Conservation (phyloP, 2,113 vertebrate genomes). For the Plectropomus leopardus region DNA sequence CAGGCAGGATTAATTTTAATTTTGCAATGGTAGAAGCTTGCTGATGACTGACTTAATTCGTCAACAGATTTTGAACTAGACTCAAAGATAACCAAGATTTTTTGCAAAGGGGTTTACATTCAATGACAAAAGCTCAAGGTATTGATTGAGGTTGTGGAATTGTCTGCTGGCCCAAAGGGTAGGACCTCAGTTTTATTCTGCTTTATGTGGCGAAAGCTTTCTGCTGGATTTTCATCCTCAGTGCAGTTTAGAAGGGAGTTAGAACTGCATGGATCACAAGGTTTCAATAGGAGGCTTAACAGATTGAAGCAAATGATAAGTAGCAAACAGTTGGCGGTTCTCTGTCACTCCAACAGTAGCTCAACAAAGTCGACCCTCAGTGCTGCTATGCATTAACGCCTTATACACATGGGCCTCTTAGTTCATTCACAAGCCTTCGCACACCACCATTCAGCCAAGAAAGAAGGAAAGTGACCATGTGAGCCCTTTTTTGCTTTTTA, state of each 20-base stretch:
- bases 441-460: too few species aligned
- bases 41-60: not conserved
- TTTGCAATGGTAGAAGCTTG: not conserved
- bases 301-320: too few species aligned
- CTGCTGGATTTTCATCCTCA: not conserved
- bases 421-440: too few species aligned
- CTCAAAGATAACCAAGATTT: not conserved
- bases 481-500: too few species aligned
- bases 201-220: not conserved
- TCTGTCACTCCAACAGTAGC: too few species aligned
- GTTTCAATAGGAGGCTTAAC: not conserved
- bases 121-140: not conserved
- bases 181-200: not conserved
- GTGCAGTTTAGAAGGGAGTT: not conserved
- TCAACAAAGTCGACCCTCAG: too few species aligned
- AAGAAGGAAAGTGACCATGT: too few species aligned
- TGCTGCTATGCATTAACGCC: too few species aligned
- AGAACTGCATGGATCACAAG: not conserved
- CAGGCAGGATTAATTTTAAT: too few species aligned
- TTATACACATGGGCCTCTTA: too few species aligned
- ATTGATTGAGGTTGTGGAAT: too few species aligned
- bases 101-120: not conserved
- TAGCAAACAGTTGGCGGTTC: too few species aligned
- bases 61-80: not conserved
- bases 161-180: not conserved